Evolutionary conservation across 2,888 invertebrate genomes (phyloP).

Genomic region (Phytoseiulus persimilis): DNA sequence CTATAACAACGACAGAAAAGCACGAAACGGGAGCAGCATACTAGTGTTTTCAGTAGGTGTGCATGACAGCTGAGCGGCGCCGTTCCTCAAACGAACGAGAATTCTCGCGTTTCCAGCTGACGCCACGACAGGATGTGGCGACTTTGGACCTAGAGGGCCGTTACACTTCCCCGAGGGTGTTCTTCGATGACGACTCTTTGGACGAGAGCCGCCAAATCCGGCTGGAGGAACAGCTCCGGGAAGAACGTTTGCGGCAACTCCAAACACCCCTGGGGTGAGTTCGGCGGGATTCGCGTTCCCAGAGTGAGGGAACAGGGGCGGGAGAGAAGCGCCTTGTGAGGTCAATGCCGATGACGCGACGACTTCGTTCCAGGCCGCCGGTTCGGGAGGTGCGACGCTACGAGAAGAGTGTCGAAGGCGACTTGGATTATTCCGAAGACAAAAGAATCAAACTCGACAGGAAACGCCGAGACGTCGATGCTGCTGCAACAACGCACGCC

Average conservation of each 20-base stretch:
- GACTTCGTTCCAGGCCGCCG: not conserved
- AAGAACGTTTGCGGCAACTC: not conserved
- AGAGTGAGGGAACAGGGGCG: too few species aligned
- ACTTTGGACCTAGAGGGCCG: not conserved
- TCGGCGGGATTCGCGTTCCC: too few species aligned
- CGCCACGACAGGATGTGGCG: not conserved
- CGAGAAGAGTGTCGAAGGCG: constrained; percentile 37
- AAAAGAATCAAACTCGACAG: constrained; percentile 9
- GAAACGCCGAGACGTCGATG: not conserved
- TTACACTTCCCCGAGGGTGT: constrained; percentile 17
- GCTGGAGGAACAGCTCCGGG: not conserved
- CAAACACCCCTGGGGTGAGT: not conserved
- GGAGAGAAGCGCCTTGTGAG: too few species aligned
- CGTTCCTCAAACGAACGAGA: not conserved
- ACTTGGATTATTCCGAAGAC: constrained; percentile 21
- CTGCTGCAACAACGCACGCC: not conserved
- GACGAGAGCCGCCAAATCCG: not conserved
- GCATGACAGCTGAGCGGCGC: too few species aligned
- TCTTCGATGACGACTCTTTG: constrained; percentile 23
- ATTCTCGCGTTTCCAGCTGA: not conserved
- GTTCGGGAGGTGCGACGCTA: constrained; percentile 21
- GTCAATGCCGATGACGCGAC: too few species aligned
- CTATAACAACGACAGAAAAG: too few species aligned
- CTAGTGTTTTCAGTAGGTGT: too few species aligned
- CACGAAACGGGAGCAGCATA: too few species aligned